These are phyloP conservation scores for Perizoma affinitatum DNA, from an alignment of 2,888 invertebrate species.

Conservation along the genomic window DNA sequence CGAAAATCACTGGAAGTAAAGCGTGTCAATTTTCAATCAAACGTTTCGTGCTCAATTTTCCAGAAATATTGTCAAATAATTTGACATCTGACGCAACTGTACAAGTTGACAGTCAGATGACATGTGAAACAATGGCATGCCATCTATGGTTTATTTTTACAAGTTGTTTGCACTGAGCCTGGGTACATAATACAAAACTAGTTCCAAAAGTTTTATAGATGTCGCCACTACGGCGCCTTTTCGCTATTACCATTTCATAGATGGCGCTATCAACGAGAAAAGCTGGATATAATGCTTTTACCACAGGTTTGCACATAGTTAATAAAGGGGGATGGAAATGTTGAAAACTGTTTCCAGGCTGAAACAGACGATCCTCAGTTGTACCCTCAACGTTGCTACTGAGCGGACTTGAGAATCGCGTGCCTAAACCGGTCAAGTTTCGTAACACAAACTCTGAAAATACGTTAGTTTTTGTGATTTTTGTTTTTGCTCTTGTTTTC, in stretches of 20 bases:
- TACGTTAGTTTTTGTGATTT: constrained; percentile 10
- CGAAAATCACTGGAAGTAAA: constrained; percentile 56
- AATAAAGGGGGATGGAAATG: constrained; percentile 62
- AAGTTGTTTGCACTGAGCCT: not conserved
- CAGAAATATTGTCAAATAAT: too few species aligned
- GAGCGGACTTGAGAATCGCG: constrained; percentile 47
- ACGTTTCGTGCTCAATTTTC: constrained; percentile 51
- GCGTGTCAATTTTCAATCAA: constrained; percentile 64
- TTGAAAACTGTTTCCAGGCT: constrained; percentile 63
- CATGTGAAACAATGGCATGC: too few species aligned
- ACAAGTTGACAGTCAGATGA: too few species aligned
- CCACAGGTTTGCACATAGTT: constrained; percentile 71
- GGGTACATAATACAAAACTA: not conserved
- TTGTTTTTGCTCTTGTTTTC: not conserved
- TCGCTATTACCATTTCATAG: constrained; percentile 25
- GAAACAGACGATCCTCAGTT: constrained; percentile 64
- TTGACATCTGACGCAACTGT: too few species aligned
- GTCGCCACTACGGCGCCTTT: not conserved
- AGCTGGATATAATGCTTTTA: constrained; percentile 61
- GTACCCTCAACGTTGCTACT: constrained; percentile 60
- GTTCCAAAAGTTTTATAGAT: constrained; percentile 1
- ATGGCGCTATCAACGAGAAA: constrained; percentile 39
- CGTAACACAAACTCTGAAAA: constrained; percentile 50
- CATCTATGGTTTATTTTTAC: too few species aligned
- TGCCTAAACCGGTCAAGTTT: constrained; percentile 54